Conservation (phyloP, 2,113 vertebrate species). For the Oenanthe oenanthe region DNA sequence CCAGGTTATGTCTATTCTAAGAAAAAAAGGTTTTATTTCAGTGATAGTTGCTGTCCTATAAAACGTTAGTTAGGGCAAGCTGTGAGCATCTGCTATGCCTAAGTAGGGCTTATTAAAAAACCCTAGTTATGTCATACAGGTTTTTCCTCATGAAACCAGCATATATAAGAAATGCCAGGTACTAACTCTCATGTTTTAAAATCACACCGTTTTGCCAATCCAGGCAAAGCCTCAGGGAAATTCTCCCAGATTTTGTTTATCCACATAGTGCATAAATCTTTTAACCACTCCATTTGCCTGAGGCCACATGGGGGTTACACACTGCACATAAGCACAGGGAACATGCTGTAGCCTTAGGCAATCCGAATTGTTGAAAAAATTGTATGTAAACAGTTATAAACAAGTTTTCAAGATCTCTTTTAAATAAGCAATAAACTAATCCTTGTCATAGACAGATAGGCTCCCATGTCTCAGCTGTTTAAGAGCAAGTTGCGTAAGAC, state of each 20-base stretch:
- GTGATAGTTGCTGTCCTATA: not conserved
- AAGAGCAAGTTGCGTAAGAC: constrained; percentile 64
- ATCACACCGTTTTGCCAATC: constrained; percentile 54
- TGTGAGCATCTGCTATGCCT: not conserved
- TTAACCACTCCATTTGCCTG: constrained; percentile 68
- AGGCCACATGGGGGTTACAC: constrained; percentile 51
- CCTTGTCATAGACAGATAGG: constrained; percentile 71
- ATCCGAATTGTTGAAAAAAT: constrained; percentile 63
- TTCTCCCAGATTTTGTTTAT: constrained; percentile 68
- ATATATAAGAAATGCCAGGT: constrained; percentile 14
- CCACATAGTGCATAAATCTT: constrained; percentile 50
- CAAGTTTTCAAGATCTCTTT: constrained; percentile 68
- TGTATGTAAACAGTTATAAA: constrained; percentile 72
- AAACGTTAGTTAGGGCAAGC: not conserved
- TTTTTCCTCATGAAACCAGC: not conserved
- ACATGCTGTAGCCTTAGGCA: constrained; percentile 61
- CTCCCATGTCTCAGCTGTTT: constrained; percentile 63
- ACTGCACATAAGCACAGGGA: not conserved
- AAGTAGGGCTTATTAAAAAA: not conserved
- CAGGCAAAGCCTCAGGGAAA: constrained; percentile 42
- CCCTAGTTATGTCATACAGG: not conserved
- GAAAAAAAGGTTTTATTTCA: not conserved
- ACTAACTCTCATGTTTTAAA: constrained; percentile 1
- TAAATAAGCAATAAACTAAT: constrained; percentile 73
- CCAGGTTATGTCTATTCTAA: not conserved